Conservation (phyloP, 2,113 vertebrate genomes). For the Corythornis cristatus region DNA sequence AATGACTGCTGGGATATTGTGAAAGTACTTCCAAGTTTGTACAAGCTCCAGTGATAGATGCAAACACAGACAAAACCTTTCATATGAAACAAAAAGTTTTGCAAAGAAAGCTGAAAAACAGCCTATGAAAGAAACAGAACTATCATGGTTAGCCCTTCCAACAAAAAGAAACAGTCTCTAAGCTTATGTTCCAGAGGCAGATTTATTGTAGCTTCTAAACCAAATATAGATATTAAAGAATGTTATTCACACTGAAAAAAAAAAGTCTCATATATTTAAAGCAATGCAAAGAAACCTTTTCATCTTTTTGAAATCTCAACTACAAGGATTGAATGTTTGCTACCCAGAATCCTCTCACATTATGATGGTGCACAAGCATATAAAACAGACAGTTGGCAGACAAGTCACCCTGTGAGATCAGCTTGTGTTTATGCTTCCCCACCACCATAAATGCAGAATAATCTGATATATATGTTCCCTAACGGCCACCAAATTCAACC, state of each 20-base stretch:
- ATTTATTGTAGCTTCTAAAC: constrained; percentile 41
- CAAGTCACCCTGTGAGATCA: not conserved
- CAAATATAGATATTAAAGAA: constrained; percentile 45
- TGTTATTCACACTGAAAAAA: constrained; percentile 18
- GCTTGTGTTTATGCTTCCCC: not conserved
- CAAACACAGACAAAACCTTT: constrained; percentile 61
- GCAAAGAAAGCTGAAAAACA: constrained; percentile 44
- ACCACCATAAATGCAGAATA: not conserved
- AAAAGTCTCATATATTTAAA: not conserved
- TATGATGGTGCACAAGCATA: not conserved
- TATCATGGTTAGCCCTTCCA: constrained; percentile 21
- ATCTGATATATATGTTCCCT: not conserved
- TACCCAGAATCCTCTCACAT: not conserved
- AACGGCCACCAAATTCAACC: not conserved
- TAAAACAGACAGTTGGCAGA: not conserved
- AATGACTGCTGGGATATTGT: constrained; percentile 61
- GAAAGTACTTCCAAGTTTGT: constrained; percentile 58
- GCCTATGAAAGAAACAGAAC: constrained; percentile 30
- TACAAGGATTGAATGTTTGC: not conserved
- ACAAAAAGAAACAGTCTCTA: constrained; percentile 31
- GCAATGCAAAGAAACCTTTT: not conserved
- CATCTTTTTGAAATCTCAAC: not conserved
- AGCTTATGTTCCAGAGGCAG: constrained; percentile 15
- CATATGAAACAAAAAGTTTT: constrained; percentile 47
- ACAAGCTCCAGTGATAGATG: constrained; percentile 52